Evolutionary conservation across 1,140 invertebrate species (phyloP).

Genomic region (Drosophila dunni): DNA sequence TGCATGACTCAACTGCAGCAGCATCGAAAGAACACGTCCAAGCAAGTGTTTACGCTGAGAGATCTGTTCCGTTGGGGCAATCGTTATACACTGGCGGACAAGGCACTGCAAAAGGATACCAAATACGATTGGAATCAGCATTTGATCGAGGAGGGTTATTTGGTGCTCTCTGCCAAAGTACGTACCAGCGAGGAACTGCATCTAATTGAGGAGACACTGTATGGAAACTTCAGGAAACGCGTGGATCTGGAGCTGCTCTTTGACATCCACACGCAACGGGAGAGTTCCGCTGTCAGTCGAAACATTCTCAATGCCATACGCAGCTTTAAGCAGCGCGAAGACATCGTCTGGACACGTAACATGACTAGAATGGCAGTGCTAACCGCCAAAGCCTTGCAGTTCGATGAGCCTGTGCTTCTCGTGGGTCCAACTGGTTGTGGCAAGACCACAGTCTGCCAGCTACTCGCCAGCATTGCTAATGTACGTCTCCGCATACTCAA

Average conservation of each 20-base stretch:
- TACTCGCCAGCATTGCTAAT: slow-evolving; percentile 89
- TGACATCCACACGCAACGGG: slow-evolving; percentile 86
- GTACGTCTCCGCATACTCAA: slow-evolving; percentile 93
- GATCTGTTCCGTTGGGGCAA: slow-evolving; percentile 99
- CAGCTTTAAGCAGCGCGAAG: slow-evolving; percentile 87
- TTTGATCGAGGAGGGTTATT: slow-evolving; percentile 98
- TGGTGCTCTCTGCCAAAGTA: slow-evolving; percentile 97
- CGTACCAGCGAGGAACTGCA: slow-evolving; percentile 91
- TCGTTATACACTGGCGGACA: slow-evolving; percentile 92
- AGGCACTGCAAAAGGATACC: slow-evolving; percentile 82
- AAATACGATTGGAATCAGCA: slow-evolving; percentile 99
- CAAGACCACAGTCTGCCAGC: slow-evolving; percentile 98
- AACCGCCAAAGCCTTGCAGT: slow-evolving; percentile 94
- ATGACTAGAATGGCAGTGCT: slow-evolving; percentile 97
- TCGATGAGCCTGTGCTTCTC: slow-evolving; percentile 97
- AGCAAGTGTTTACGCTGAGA: slow-evolving; percentile 96
- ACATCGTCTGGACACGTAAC: slow-evolving; percentile 97
- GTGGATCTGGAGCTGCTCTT: slow-evolving; percentile 92
- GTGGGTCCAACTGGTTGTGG: slow-evolving; percentile 99
- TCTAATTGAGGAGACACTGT: slow-evolving; percentile 92
- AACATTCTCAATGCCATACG: slow-evolving; percentile 89
- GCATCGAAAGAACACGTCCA: slow-evolving; percentile 93
- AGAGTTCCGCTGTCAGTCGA: slow-evolving; percentile 91
- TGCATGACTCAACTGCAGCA: slow-evolving; percentile 96
- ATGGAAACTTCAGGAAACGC: slow-evolving; percentile 93